Conservation (phyloP, 2,797 vertebrate genomes). For the Simalia tracyae region DNA sequence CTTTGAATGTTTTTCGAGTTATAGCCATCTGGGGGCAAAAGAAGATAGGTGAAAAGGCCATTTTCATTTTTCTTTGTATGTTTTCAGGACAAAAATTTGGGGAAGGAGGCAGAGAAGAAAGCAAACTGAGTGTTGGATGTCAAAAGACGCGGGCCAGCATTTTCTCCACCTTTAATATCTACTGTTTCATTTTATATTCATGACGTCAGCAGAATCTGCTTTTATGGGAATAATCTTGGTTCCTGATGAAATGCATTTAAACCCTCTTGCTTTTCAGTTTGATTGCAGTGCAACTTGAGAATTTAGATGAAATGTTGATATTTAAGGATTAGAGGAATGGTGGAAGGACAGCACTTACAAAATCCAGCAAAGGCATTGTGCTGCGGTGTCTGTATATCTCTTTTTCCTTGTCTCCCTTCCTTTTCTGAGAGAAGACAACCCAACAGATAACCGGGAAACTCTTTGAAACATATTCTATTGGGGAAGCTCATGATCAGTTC, state of each 20-base stretch:
- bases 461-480: neutral
- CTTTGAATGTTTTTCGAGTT: constrained; percentile 51
- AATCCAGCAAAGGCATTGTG: constrained; percentile 41
- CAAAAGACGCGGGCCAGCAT: constrained; percentile 63
- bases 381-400: constrained; percentile 14
- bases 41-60: constrained; percentile 60
- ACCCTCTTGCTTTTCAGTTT: constrained; percentile 74
- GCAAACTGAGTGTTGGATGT: constrained; percentile 41
- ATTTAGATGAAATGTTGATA: constrained; percentile 76
- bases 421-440: neutral
- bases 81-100: constrained; percentile 41
- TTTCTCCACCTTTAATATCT: constrained; percentile 74
- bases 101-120: constrained; percentile 13
- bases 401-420: constrained; percentile 39
- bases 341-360: constrained; percentile 55
- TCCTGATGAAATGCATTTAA: constrained; percentile 76
- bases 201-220: constrained; percentile 79
- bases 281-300: constrained; percentile 77
- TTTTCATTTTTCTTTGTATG: constrained; percentile 53
- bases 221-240: constrained; percentile 80
- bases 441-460: rapidly evolving
- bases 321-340: constrained; percentile 44
- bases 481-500: neutral
- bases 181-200: constrained; percentile 78
- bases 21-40: constrained; percentile 37